phyloP scores from a whole-genome alignment of 2,888 invertebrate genomes.

The Brachycybe producta region DNA sequence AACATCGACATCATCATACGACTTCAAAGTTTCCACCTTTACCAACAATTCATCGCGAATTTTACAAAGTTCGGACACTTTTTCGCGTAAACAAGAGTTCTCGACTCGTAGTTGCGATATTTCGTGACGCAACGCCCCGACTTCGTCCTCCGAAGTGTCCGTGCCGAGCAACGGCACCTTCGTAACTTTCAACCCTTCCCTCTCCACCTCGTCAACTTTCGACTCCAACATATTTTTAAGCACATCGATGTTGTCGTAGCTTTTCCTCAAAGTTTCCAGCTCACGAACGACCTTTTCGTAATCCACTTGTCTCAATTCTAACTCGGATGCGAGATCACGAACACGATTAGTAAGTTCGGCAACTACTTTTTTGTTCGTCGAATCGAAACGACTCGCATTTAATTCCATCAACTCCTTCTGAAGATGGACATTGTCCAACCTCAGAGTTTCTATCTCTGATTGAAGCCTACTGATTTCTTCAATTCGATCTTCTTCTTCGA shows the following conservation, averaged over 20 bases:
- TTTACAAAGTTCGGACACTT: too few relatives aligned
- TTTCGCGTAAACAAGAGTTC: too few relatives aligned
- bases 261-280: neutral
- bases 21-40: too few relatives aligned
- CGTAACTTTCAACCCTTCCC: constrained; percentile 4
- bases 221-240: neutral
- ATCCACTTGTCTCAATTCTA: neutral
- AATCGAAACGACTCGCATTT: neutral
- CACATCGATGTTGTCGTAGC: constrained; percentile 2
- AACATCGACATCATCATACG: too few relatives aligned
- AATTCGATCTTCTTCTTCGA: neutral
- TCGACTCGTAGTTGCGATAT: too few relatives aligned
- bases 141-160: too few relatives aligned
- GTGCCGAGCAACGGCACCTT: neutral
- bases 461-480: neutral
- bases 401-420: neutral
- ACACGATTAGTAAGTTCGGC: too few relatives aligned
- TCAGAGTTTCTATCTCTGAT: constrained; percentile 1
- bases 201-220: neutral
- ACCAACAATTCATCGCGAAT: too few relatives aligned
- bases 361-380: neutral
- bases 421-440: neutral
- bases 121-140: too few relatives aligned
- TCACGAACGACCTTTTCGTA: neutral
- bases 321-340: neutral